Base-by-base conservation (phyloP, 1,140 invertebrate genomes). In the Euglossa dilemma region DNA sequence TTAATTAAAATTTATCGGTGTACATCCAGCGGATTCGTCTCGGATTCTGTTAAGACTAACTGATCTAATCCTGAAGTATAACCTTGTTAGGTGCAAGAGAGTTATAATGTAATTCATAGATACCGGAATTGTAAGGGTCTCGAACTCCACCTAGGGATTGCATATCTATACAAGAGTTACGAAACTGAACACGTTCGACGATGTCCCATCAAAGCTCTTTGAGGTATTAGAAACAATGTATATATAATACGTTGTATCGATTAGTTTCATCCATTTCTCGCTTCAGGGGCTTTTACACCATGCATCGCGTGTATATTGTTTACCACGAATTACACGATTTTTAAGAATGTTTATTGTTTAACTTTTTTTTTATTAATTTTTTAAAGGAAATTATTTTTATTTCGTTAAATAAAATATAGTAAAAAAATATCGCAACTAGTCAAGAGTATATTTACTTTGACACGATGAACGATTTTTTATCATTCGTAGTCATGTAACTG, bases 81-180 rank as follows among this genome's bases (percentile, higher is more conserved):
- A 77, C 47, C 73, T 47, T 69, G 80, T 83, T 76, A 67, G 45
- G 12, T n/a, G 47, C 52, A 28, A 47, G 6, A 20, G 20, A 67
- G 64, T 77, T 77, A 61, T 69, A 70, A 83, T 54, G 45, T 69
- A 83, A 83, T 59, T 76, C 54, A 75, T 83, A 59, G 80, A 54
- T 64, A 77, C 43, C n/a, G 61, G 71, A 77, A 77, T 69, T 69
- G 72, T 76, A 76, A 66, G 54, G 61, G 72, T 25, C 52, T 57
- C 45, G 56, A 47, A 61, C 45, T 69, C 54, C 25, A 69, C 43
- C 80, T 28, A 50, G 47, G 56, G 47, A 69, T 61, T 77, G 80
- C 52, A 36, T 77, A 69, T 70, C 45, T 77, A 45, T 43, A 52
- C 73, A 43, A 45, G 25, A 76, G 80, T 76, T 82, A 8, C 45